Percentiles rank a stretch among this genome's conserved stretches.
These are phyloP conservation scores for Dendrocincla tyrannina DNA, from an alignment of 2,797 vertebrate species.

Conservation along the genomic window DNA sequence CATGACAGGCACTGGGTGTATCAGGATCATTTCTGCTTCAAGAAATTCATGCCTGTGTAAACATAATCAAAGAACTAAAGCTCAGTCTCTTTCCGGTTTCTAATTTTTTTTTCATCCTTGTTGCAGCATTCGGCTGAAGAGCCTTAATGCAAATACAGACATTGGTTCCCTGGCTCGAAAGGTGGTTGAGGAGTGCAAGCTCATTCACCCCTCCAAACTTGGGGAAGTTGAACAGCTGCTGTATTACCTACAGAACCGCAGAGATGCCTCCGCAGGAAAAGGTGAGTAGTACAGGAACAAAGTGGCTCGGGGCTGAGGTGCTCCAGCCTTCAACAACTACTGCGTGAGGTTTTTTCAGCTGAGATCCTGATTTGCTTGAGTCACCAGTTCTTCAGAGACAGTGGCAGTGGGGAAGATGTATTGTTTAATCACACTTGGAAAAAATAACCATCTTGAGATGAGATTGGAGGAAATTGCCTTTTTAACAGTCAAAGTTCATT, in stretches of 20 bases:
- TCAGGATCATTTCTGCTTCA: background rate
- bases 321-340: background rate
- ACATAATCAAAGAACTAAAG: background rate
- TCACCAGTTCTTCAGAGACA: background rate
- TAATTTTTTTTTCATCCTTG: background rate
- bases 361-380: background rate
- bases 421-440: background rate
- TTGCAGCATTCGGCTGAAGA: constrained; percentile 90
- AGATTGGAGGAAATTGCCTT: background rate
- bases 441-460: background rate
- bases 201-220: constrained; percentile 89
- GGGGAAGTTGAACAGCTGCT: constrained; percentile 90
- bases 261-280: constrained; percentile 78
- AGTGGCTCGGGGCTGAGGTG: background rate
- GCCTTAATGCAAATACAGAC: constrained; percentile 89
- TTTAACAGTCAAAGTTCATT: background rate
- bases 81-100: background rate
- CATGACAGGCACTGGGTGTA: background rate
- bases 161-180: constrained; percentile 87
- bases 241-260: constrained; percentile 93
- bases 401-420: background rate
- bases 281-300: constrained; percentile 43
- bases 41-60: background rate
- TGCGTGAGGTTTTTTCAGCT: background rate
- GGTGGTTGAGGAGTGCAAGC: constrained; percentile 93